These are phyloP conservation scores for Anoplius nigerrimus DNA, from an alignment of 2,888 invertebrate genomes.

Conservation along the genomic window DNA sequence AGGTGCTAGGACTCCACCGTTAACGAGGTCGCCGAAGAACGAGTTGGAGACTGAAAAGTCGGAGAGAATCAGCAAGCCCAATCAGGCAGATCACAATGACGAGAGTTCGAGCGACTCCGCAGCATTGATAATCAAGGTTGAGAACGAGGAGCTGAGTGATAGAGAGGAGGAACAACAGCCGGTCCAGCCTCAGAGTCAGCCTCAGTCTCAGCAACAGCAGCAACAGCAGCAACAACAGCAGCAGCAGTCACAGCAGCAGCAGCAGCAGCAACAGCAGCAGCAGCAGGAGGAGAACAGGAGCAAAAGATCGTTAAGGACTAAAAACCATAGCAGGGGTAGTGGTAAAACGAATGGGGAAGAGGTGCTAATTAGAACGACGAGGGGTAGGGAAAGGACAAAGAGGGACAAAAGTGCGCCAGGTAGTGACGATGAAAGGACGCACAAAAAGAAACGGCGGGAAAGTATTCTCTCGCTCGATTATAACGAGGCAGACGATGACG, in stretches of 20 bases:
- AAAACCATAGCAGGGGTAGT: slow-evolving; percentile 65
- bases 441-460: slow-evolving; percentile 83
- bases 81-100: slow-evolving; percentile 67
- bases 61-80: slow-evolving; percentile 55
- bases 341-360: slow-evolving; percentile 71
- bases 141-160: slow-evolving; percentile 73
- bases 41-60: slow-evolving; percentile 62
- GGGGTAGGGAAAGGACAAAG: slow-evolving; percentile 72
- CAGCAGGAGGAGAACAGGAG: slow-evolving; percentile 51
- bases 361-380: slow-evolving; percentile 66
- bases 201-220: background rate
- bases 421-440: slow-evolving; percentile 76
- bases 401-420: slow-evolving; percentile 76
- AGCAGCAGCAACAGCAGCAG: no score
- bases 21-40: slow-evolving; percentile 57
- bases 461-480: slow-evolving; percentile 85
- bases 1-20: slow-evolving; percentile 69
- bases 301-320: slow-evolving; percentile 65
- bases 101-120: slow-evolving; percentile 75
- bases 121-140: slow-evolving; percentile 73
- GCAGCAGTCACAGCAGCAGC: background rate
- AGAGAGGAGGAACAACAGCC: slow-evolving; percentile 60
- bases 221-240: slow-evolving; percentile 4
- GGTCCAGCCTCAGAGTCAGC: slow-evolving; percentile 1
- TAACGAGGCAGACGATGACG: slow-evolving; percentile 83